Conservation (phyloP, 2,113 vertebrate genomes). For the Mixornis gularis region DNA sequence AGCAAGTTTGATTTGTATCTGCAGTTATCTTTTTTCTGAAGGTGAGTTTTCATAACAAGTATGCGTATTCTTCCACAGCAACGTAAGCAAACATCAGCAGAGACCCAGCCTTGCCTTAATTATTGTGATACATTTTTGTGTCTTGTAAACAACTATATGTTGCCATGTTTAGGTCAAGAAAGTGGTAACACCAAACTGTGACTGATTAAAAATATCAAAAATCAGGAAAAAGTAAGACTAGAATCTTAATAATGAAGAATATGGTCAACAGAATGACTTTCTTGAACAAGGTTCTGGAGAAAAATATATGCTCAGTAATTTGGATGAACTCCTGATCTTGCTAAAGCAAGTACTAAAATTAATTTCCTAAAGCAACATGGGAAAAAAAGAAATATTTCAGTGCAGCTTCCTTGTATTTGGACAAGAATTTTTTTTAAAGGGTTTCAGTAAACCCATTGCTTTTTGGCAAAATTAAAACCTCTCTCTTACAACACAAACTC, state of each 20-base stretch:
- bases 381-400: not conserved
- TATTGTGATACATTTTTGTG: not conserved
- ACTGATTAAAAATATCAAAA: not conserved
- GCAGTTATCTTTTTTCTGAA: not conserved
- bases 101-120: not conserved
- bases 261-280: not conserved
- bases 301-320: not conserved
- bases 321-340: not conserved
- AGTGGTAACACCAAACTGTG: not conserved
- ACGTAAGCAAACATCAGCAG: not conserved
- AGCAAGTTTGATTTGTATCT: not conserved
- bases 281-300: not conserved
- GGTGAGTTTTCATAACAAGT: not conserved
- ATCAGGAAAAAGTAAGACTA: not conserved
- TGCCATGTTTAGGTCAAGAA: not conserved
- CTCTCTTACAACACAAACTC: not conserved
- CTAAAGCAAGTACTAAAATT: not conserved
- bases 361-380: not conserved
- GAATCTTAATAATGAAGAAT: not conserved
- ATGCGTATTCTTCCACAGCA: not conserved
- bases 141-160: not conserved
- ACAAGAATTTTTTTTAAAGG: not conserved
- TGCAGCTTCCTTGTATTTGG: not conserved
- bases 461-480: not conserved
- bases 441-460: not conserved